Percentiles rank a stretch among this genome's conserved stretches.
Conservation (phyloP, 1,140 invertebrate genomes). For the Apolygus lucorum region DNA sequence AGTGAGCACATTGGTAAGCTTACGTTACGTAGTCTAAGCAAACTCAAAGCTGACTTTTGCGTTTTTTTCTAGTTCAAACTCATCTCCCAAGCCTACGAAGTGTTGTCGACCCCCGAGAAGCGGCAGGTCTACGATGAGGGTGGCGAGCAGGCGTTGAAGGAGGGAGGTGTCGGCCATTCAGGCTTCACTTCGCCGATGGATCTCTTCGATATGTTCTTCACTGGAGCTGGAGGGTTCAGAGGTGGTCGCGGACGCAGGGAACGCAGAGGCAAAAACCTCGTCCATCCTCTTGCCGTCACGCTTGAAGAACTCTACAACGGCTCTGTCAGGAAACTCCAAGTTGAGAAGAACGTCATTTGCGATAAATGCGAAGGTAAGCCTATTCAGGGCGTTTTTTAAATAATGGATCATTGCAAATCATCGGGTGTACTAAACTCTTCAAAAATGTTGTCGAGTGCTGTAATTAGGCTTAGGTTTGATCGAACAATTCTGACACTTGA, state of each 20-base stretch:
- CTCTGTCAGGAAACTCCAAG: conserved; percentile 81
- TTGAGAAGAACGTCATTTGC: conserved; percentile 97
- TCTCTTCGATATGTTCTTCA: conserved; percentile 98
- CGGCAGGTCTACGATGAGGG: conserved; percentile 91
- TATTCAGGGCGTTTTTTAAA: too few species aligned
- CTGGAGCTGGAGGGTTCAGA: conserved; percentile 53
- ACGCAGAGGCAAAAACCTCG: conserved; percentile 82
- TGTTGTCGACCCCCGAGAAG: conserved; percentile 92
- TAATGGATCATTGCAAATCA: too few species aligned
- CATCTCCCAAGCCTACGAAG: conserved; percentile 98
- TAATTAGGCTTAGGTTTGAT: too few species aligned
- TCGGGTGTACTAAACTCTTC: too few species aligned
- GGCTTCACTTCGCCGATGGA: conserved; percentile 75
- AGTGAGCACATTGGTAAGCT: too few species aligned
- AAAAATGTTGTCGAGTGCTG: too few species aligned
- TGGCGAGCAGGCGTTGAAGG: conserved; percentile 96
- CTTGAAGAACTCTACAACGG: conserved; percentile 97
- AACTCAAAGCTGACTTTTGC: too few species aligned
- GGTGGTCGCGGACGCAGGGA: conserved; percentile 49
- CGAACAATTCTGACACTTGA: too few species aligned
- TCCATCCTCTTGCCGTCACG: conserved; percentile 86
- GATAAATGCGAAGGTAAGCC: conserved; percentile 89
- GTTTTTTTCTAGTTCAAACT: conserved; percentile 74
- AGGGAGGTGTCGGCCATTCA: conserved; percentile 60
- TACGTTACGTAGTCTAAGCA: too few species aligned